Evolutionary conservation across 2,797 vertebrate genomes (phyloP), one percentile per base, ranked within the genome.

Genomic region (Sebastes umbrosus): DNA sequence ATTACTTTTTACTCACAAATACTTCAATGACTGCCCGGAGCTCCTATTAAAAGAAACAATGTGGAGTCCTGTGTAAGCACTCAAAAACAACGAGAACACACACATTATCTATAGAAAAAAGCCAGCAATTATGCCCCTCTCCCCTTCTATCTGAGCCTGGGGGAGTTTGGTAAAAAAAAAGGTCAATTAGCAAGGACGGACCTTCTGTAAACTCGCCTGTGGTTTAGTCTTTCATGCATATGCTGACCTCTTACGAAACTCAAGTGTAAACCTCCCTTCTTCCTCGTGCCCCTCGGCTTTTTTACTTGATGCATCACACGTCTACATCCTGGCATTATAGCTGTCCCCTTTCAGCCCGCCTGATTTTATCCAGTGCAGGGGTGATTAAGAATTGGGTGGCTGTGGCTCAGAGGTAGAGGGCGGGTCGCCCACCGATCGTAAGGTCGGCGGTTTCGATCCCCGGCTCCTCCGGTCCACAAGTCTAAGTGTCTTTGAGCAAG

Each of bases 1-100:
- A 95, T 95, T 95, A 96, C 90, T 92, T 93, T 91, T 86, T 87
- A 92, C 85, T 90, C 84, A 22, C 84, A 90, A 87, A 94, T 92
- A 92, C 90, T 90, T 93, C 87, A 87, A 85, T 87, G 91, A 84
- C 79, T 85, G 94, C 94, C 92, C 86, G 85, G 73, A 93, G 94
- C 91, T 84, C 72, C 87, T 83, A 93, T 92, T 94, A 93, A 92
- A 87, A 87, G 85, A 91, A 93, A 94, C 90, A 88, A 87, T 83
- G 90, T 75, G 85, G 69, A 70, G 83, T 83, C 78, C 80, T 77
- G 75, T 78, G 85, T 73, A 84, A 72, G 83, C 75, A 69, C 85
- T 77, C 80, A 78, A 73, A 52, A 90, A 93, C 88, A 91, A 84
- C 69, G 72, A 84, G 87, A 89, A 90, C 82, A 88, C 91, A 90